Conservation (phyloP, 2,797 vertebrate species). For the Brachyrhaphis roseni region DNA sequence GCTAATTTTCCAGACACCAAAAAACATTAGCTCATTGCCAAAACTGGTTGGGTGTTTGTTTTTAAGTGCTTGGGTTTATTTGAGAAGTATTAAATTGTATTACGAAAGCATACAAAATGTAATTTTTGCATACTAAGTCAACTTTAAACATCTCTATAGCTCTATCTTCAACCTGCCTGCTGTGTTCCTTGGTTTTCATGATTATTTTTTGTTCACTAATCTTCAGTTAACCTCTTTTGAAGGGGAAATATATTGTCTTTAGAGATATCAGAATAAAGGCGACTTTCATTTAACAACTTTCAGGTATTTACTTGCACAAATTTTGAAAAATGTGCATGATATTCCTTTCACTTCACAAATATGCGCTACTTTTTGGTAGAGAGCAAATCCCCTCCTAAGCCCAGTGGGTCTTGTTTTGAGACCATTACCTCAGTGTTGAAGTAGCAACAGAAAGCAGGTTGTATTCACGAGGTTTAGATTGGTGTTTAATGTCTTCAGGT, state of each 20-base stretch:
- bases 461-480: not conserved
- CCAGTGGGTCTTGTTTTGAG: not conserved
- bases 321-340: not conserved
- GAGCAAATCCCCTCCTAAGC: not conserved
- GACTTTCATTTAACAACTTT: not conserved
- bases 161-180: not conserved
- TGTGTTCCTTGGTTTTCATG: not conserved
- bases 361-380: not conserved
- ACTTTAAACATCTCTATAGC: not conserved
- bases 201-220: not conserved
- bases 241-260: not conserved
- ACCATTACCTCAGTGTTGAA: not conserved
- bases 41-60: too few relatives aligned
- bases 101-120: too few relatives aligned
- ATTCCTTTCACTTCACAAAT: not conserved
- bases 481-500: slow-evolving; percentile 2
- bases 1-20: too few relatives aligned
- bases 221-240: not conserved
- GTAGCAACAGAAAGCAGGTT: not conserved
- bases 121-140: not conserved
- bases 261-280: not conserved
- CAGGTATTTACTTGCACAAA: not conserved
- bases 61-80: too few relatives aligned
- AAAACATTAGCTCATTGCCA: too few relatives aligned
- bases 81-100: too few relatives aligned